Base-by-base conservation (phyloP, 2,888 invertebrate genomes). In the Leucophora obtusa region DNA sequence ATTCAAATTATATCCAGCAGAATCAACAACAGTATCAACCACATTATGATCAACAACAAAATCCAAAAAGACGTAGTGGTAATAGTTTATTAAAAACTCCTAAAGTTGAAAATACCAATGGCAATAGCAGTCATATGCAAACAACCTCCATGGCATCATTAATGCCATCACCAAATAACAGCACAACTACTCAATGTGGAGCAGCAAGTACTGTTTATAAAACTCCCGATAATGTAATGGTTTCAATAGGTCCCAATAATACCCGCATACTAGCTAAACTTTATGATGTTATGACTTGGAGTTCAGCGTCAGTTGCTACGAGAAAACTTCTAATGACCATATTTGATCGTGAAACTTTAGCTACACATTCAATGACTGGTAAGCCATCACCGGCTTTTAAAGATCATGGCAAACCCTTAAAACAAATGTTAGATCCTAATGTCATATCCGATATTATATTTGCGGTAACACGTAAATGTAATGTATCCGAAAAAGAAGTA, bases 311-410 rank as follows among this genome's bases (percentile, higher is more conserved):
- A 6, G 85, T 90, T 7, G 93, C 93, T 6, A 93, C 93, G 0
- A 89, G 93, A 75, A 92, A 92, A 83, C 85, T 93, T 14, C 84
- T 93, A 47, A 91, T 91, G 83, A 89, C 92, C 0, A 87, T 93
- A 14, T 93, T 93, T 85, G 91, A 92, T 33, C 90, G 93, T 65
- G 91, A 92, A 60, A 90, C 92, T 0, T 85, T 93, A 70, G 93
- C 93, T 10, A 93, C 93, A 0, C 93, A 93, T 84, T 93, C 92
- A 0, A 89, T 93, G 79, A 93, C 93, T 0, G 93, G 93, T 9
- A 93, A 92, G 82, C 91, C 91, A 38, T 93, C 93, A 5, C 93
- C 93, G 8, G 91, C 90, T 0, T 90, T 90, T 51, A 88, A 87
- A 72, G 88, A 87, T 78, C 87, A 87, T 17, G 83, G 85, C 1